These are phyloP conservation scores for Spinus pinus DNA, from an alignment of 2,797 vertebrate species.

Conservation along the genomic window DNA sequence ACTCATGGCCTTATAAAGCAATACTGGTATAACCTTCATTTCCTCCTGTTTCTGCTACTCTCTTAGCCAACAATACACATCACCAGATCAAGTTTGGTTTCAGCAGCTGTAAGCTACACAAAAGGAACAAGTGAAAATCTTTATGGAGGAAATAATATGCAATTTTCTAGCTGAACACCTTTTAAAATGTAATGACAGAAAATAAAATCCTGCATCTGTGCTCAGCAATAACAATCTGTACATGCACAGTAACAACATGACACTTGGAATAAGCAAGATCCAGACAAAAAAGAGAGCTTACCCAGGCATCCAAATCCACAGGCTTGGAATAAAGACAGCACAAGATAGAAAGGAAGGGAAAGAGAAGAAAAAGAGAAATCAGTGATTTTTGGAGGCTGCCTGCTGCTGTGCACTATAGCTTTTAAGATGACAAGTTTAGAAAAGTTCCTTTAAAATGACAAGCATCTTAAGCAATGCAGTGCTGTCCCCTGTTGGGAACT, in stretches of 20 bases:
- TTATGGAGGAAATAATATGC: constrained; percentile 81
- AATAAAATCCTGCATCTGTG: constrained; percentile 72
- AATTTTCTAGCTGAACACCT: constrained; percentile 94
- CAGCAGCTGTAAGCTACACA: constrained; percentile 66
- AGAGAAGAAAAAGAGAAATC: constrained; percentile 46
- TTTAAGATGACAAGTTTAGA: constrained; percentile 29
- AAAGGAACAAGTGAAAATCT: constrained; percentile 67
- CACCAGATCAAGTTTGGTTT: constrained; percentile 45
- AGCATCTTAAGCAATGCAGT: not conserved
- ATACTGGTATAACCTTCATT: constrained; percentile 29
- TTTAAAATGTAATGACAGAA: constrained; percentile 86
- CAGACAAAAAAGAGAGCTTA: constrained; percentile 75
- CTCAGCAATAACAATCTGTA: constrained; percentile 79
- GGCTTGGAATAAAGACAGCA: constrained; percentile 71
- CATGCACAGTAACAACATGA: constrained; percentile 82
- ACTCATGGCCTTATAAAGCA: not conserved
- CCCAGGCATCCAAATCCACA: constrained; percentile 84
- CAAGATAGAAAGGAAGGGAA: constrained; percentile 18
- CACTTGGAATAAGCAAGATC: constrained; percentile 82
- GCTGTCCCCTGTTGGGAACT: constrained; percentile 21
- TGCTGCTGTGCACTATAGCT: constrained; percentile 47
- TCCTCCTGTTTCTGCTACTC: not conserved
- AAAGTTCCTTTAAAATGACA: constrained; percentile 20
- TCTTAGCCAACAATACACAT: constrained; percentile 32
- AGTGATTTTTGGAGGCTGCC: constrained; percentile 54